These are phyloP conservation scores for Callipepla californica DNA, from an alignment of 2,113 vertebrate species.

Conservation along the genomic window DNA sequence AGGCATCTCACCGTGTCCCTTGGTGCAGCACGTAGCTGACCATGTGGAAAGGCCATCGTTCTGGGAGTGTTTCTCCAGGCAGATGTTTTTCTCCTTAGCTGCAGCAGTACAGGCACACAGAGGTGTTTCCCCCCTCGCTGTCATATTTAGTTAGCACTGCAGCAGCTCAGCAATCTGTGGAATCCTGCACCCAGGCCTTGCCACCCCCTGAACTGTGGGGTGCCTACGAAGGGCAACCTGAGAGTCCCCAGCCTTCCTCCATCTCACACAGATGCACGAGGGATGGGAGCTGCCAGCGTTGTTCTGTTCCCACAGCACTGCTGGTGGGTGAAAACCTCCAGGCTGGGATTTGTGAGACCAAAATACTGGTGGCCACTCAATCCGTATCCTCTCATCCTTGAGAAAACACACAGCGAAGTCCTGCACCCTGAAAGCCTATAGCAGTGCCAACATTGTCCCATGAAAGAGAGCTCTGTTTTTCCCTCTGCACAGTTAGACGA, in stretches of 20 bases:
- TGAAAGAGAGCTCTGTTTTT: constrained; percentile 8
- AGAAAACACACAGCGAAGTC: not conserved
- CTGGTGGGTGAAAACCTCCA: not conserved
- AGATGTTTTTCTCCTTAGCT: constrained; percentile 8
- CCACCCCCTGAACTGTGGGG: not conserved
- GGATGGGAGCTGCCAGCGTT: accelerated
- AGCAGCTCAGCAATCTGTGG: not conserved
- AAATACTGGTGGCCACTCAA: not conserved
- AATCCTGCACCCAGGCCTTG: accelerated
- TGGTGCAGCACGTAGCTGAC: not conserved
- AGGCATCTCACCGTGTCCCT: not conserved
- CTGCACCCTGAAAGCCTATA: not conserved
- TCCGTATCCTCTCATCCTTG: not conserved
- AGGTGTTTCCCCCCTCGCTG: not conserved
- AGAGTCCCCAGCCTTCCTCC: not conserved
- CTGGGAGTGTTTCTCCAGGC: accelerated
- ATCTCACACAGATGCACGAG: not conserved
- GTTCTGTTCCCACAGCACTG: not conserved
- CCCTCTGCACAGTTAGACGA: not conserved
- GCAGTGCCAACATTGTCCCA: not conserved
- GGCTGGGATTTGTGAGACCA: not conserved
- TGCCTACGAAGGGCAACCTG: not conserved
- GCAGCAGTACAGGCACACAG: not conserved
- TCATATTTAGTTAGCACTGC: not conserved
- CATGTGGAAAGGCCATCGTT: not conserved